phyloP scores from a whole-genome alignment of 2,113 vertebrate species.

The Crotalus tigris region DNA sequence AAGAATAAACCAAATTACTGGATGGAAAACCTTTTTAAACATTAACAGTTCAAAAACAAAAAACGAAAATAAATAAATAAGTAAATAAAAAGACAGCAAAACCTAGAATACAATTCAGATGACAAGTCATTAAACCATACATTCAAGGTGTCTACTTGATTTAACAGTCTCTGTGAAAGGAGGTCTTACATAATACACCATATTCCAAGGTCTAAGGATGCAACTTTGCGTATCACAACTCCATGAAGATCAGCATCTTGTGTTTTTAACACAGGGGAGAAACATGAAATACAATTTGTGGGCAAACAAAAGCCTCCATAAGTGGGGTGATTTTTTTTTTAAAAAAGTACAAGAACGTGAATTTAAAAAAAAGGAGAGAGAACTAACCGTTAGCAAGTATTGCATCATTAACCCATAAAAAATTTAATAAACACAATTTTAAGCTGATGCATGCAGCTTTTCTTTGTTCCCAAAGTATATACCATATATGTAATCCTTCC shows the following conservation, averaged over 20 bases:
- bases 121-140: constrained; percentile 66
- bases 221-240: constrained; percentile 69
- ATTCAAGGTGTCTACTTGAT: constrained; percentile 62
- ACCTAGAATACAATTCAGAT: constrained; percentile 68
- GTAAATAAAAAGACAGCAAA: constrained; percentile 55
- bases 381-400: constrained; percentile 72
- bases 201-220: constrained; percentile 68
- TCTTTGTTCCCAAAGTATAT: constrained; percentile 58
- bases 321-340: neutral
- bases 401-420: constrained; percentile 85
- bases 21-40: constrained; percentile 55
- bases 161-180: constrained; percentile 66
- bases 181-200: constrained; percentile 67
- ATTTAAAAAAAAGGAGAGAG: constrained; percentile 60
- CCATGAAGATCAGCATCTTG: constrained; percentile 4
- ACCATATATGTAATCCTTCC: constrained; percentile 71
- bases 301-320: neutral
- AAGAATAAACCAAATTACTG: constrained; percentile 46
- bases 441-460: constrained; percentile 81
- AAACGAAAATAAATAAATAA: neutral
- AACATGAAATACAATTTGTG: neutral
- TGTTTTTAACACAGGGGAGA: constrained; percentile 36
- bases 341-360: neutral
- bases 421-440: constrained; percentile 70
- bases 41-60: constrained; percentile 57